Evolutionary conservation across 2,113 vertebrate species (phyloP), one percentile per base, ranked within the genome.

Genomic region (Micronycteris hirsuta): DNA sequence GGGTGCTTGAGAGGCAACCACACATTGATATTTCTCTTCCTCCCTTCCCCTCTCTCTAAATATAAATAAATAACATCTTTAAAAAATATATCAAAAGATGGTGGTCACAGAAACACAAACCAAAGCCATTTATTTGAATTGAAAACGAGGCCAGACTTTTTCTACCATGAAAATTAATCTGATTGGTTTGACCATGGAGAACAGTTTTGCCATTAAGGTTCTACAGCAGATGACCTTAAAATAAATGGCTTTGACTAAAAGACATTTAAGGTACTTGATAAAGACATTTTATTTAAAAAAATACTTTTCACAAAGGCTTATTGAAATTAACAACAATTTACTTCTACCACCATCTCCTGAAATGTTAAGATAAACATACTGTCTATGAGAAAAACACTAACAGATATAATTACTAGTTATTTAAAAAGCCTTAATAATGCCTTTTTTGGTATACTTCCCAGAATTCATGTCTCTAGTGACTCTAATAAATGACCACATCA

Each of bases 291-390:
- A 76, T 58, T 15, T 28, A 87, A 67, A 74, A 36, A 86, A 28
- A 91, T 52, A 4, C 41, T n/a, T 82, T 86, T 77, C 38, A 77
- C 43, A 81, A 33, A 77, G 14, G 7, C 26, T 58, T 52, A 87
- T 13, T 52, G 9, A 95, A 93, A 77, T 73, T 56, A 97, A 77
- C n/a, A 90, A 56, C 80, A 86, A 54, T 81, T 82, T 77, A 68
- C 86, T 76, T 93, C 89, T 73, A 31, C 36, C 31, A 90, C 12
- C 31, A 90, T 36, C 41, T 28, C 15, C 84, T 92, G 41, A 94
- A 94, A 61, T 81, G 24, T 61, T 92, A 28, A 90, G 22, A 47
- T 71, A 82, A 90, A 58, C 38, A 52, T 49, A 91, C 4, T 58
- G 2, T 7, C 33, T 61, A 38, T 91, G 47, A 86, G 45, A 71